Evolutionary conservation across 1,140 invertebrate species (phyloP), one percentile per base, ranked within the genome.

Genomic region (Euglossa dilemma): DNA sequence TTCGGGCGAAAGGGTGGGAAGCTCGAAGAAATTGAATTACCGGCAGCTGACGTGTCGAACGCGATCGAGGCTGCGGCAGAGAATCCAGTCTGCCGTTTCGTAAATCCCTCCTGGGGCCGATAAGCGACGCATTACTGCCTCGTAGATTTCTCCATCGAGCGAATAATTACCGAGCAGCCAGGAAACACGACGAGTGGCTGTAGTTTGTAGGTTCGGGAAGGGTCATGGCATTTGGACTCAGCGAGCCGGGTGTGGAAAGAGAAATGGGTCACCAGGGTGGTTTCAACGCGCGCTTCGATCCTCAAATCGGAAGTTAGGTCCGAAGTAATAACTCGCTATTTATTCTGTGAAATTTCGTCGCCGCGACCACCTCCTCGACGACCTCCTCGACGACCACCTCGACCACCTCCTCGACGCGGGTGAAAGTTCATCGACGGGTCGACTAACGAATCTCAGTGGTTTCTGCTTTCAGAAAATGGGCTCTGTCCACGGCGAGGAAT

Each of bases 401-500:
- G 52, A 54, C 2, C 2, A 6, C 16, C 16, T 6, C 16, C 5
- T 54, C 18, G 18, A 64, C 20, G 20, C 1, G 43, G 18, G 36
- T 36, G 14, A 69, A 47, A 47, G 14, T 67, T n/a, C 12, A 9
- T 47, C 45, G 66, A 69, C 47, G n/a, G 1, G 23, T 2, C 1
- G 45, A 47, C n/a, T 67, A 61, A 57, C 28, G 9, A 4, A 23
- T 47, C 28, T 57, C 57, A 23, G 23, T 45, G 9, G 43, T 45
- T 75, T 90, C 89, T 94, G 85, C 87, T 95, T 95, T n/a, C 95
- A 97, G 96, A 95, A 96, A 93, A 96, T 97, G 95, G 98, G 98
- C 0, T 96, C 97, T 0, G 97, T 98, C 0, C 97, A 98, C 86
- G 98, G 98, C 0, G 98, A 98, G 92, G 98, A 99, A 91, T 94